Evolutionary conservation across 2,797 vertebrate species (phyloP).

Genomic region (Meriones psammophilus): DNA sequence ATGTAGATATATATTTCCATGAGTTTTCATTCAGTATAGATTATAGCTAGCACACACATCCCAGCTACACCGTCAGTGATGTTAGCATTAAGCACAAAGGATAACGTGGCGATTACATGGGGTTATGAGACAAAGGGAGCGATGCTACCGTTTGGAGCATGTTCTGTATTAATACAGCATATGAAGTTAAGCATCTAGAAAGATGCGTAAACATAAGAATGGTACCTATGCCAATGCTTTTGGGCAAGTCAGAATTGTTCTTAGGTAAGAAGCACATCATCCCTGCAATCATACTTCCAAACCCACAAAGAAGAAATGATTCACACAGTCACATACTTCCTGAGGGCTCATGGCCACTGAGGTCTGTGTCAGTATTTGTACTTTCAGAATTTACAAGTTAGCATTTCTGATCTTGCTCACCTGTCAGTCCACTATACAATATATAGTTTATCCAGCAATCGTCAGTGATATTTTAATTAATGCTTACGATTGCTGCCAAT

Average conservation of each 20-base stretch:
- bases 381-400: background rate
- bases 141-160: background rate
- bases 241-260: background rate
- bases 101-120: background rate
- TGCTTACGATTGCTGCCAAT: background rate
- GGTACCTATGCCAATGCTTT: background rate
- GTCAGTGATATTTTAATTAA: constrained; percentile 15
- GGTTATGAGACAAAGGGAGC: background rate
- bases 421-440: background rate
- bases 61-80: background rate
- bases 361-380: background rate
- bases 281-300: background rate
- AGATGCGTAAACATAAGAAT: background rate
- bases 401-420: background rate
- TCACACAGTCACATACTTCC: background rate
- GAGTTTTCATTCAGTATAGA: background rate
- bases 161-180: background rate
- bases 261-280: background rate
- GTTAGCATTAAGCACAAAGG: background rate
- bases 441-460: background rate
- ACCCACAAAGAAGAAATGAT: background rate
- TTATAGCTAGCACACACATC: background rate
- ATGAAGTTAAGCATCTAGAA: constrained; percentile 18
- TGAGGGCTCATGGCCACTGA: background rate
- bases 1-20: background rate